Base-by-base conservation (phyloP, 2,888 invertebrate species). In the Muschampia plurimacula region DNA sequence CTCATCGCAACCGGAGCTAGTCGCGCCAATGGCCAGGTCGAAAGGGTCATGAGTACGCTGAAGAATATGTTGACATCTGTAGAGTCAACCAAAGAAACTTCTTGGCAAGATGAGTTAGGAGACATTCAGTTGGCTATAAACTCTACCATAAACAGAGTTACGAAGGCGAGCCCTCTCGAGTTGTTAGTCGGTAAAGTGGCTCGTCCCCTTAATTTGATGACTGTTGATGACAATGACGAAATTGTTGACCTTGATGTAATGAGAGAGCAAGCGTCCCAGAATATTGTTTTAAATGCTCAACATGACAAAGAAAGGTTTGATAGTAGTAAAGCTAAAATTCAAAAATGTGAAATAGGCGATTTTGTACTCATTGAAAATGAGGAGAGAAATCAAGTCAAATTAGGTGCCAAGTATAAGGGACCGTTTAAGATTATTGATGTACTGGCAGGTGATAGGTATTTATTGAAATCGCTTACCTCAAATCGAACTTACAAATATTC, bases 101-200 rank as follows among this genome's bases (percentile, higher is more conserved):
- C 44, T 8, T 46, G 44, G 44, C 44, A 55, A n/a, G 13, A 55
- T 55, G 15, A 7, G 12, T n/a, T 55, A 55, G 52, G 13, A 13
- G n/a, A 55, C 7, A n/a, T 55, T n/a, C n/a, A 55, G 52, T 55
- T 55, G 7, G 15, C 52, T 12, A 46, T 55, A n/a, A 55, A 55
- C n/a, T 55, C 52, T 13, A 55, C 52, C 52, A 55, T 55, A 55
- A 55, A 55, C 15, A 12, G 52, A 13, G 52, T 55, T 10, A 55
- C 52, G n/a, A 55, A 55, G 73, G 75, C 6, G 76, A 63, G 5
- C 76, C 52, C 52, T 7, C n/a, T 55, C 7, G 52, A 55, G 6
- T 15, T 55, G 7, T 7, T 55, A 7, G n/a, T 55, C 13, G 52
- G 52, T n/a, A 13, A 15, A 2, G 52, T 55, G n/a, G 12, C 52